A percentile compares a stretch with the other conserved stretches of the same genome.
Conservation (phyloP, 2,888 invertebrate species). For the Rhimphoctona megacephalus region DNA sequence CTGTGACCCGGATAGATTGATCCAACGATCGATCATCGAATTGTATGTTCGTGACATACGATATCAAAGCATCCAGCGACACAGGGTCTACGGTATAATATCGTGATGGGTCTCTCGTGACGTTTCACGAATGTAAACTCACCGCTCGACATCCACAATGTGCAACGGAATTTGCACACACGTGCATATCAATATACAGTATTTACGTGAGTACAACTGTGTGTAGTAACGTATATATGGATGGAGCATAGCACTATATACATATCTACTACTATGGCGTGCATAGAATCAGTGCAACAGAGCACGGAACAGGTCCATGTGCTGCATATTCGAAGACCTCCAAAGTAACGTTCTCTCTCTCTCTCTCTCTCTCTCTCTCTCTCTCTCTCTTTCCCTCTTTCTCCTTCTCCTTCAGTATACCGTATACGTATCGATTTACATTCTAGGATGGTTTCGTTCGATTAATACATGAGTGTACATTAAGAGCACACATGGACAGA, state of each 20-base stretch:
- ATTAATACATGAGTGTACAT: constrained; percentile 62
- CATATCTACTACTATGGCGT: constrained; percentile 47
- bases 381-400: constrained; percentile 29
- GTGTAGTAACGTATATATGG: constrained; percentile 19
- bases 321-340: constrained; percentile 49
- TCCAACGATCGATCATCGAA: constrained; percentile 55
- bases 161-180: constrained; percentile 47
- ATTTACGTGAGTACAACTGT: not conserved
- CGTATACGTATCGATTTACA: constrained; percentile 71
- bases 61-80: constrained; percentile 55
- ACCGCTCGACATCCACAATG: constrained; percentile 52
- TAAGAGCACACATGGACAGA: constrained; percentile 20
- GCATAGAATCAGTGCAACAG: constrained; percentile 59
- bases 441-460: constrained; percentile 67
- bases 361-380: constrained; percentile 22
- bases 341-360: constrained; percentile 47
- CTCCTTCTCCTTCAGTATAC: constrained; percentile 33
- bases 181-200: not conserved
- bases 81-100: constrained; percentile 33
- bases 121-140: constrained; percentile 63
- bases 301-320: constrained; percentile 58
- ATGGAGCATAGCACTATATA: not conserved
- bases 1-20: constrained; percentile 52
- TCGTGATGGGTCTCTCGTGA: constrained; percentile 57
- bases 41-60: constrained; percentile 54